Conservation (phyloP, 2,888 invertebrate species). For the Mylabris sibirica region DNA sequence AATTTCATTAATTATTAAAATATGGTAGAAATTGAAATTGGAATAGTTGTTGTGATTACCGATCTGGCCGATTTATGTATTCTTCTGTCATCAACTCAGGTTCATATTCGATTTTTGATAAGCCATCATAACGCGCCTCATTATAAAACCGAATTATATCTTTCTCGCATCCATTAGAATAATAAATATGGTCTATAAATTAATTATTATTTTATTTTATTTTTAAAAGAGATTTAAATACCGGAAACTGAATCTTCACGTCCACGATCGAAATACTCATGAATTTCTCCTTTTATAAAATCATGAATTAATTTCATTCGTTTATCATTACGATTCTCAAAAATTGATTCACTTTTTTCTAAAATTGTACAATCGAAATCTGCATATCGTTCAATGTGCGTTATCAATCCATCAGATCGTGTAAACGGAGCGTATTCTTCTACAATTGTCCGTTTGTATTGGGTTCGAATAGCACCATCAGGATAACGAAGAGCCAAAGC, state of each 20-base stretch:
- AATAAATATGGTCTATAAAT: constrained; percentile 60
- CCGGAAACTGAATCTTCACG: constrained; percentile 75
- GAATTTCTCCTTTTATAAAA: constrained; percentile 62
- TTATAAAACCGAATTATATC: constrained; percentile 64
- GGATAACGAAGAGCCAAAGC: constrained; percentile 70
- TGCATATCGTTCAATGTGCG: constrained; percentile 67
- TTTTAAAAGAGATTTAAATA: constrained; percentile 48
- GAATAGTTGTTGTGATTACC: too few species aligned
- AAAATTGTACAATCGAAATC: constrained; percentile 67
- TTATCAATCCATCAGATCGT: constrained; percentile 75
- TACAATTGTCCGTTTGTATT: constrained; percentile 77
- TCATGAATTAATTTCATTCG: constrained; percentile 66
- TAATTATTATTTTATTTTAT: not conserved
- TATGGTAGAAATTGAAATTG: too few species aligned
- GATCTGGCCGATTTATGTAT: constrained; percentile 67
- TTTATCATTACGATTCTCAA: constrained; percentile 71
- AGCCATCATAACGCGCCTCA: constrained; percentile 74
- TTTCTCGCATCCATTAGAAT: constrained; percentile 46
- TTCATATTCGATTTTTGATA: constrained; percentile 67
- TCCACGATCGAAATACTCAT: constrained; percentile 72
- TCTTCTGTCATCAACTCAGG: constrained; percentile 65
- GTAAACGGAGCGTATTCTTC: constrained; percentile 83
- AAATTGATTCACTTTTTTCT: constrained; percentile 67
- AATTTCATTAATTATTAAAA: too few species aligned
- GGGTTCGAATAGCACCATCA: constrained; percentile 70